Base-by-base conservation (phyloP, 2,888 invertebrate genomes). In the Archips xylosteana region DNA sequence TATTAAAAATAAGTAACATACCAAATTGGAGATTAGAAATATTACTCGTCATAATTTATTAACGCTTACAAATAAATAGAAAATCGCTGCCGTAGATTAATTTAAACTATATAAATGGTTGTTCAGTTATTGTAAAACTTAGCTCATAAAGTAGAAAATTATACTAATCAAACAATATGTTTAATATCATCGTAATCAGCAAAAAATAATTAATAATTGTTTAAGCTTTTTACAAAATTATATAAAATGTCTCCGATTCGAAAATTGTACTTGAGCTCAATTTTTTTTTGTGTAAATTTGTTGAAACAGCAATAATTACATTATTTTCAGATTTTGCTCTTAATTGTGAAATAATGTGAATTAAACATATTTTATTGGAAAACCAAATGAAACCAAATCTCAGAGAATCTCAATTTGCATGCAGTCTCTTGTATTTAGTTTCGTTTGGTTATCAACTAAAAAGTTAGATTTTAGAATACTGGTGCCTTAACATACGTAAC, bases 401-500 rank as follows among this genome's bases (percentile, higher is more conserved):
- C 4, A 39, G 39, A 39, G 39, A 39, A 39, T 39, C 6, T 1
- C 5, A 3, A 39, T 39, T 39, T 6, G 39, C 39, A 23, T 23
- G 23, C 5, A 6, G 4, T 5, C 6, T 6, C 39, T 39, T 1
- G 4, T 39, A 6, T 39, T 39, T 39, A 39, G 6, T 39, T 39
- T 39, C 39, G 6, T 39, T 39, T 6, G 39, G 39, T 39, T 39
- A 12, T 42, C 39, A 2, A 8, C 9, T 15, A 42, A 61, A 39
- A 39, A n/a, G 3, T 15, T 70, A 76, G 67, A 79, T 75, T 74
- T 77, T 76, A 78, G 78, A 75, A 81, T 81, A 80, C 85, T 83
- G 89, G 92, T 93, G 93, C 93, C 93, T 93, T 93, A 92, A 77
- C 9, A 75, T 83, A 85, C 78, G 90, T 88, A 92, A 92, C 85